phyloP scores from a whole-genome alignment of 2,797 vertebrate species.

The Pipistrellus nathusii region DNA sequence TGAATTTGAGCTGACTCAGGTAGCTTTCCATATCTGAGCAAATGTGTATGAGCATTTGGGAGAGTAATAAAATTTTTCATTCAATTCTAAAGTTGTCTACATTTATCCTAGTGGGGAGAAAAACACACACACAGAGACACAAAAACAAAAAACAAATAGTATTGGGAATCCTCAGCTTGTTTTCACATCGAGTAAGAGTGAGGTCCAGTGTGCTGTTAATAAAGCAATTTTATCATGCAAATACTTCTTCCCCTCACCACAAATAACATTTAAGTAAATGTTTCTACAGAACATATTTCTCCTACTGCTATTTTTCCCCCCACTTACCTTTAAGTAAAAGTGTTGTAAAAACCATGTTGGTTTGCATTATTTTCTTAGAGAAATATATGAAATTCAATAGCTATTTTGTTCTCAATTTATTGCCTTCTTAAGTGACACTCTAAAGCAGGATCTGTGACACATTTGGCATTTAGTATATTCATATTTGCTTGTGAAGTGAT shows the following conservation, averaged over 20 bases:
- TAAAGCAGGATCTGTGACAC: neutral
- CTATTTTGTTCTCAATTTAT: conserved; percentile 44
- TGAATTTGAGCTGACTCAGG: conserved; percentile 6
- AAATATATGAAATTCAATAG: conserved; percentile 44
- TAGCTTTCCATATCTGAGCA: conserved; percentile 9
- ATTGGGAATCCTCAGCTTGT: conserved; percentile 32
- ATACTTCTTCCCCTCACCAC: neutral
- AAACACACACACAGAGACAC: neutral
- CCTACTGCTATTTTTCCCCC: conserved; percentile 22
- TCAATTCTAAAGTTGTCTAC: conserved; percentile 45
- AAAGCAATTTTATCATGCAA: conserved; percentile 46
- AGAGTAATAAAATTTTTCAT: neutral
- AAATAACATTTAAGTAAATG: conserved; percentile 44
- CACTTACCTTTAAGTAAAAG: conserved; percentile 34
- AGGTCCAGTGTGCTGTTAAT: conserved; percentile 33
- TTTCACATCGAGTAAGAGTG: neutral
- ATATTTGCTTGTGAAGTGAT: neutral
- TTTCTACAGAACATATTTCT: conserved; percentile 53
- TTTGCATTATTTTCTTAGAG: conserved; percentile 56
- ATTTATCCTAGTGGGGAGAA: neutral
- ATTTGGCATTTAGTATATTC: conserved; percentile 11
- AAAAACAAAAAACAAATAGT: conserved; percentile 27
- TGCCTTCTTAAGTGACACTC: conserved; percentile 27
- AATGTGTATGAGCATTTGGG: neutral
- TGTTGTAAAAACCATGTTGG: conserved; percentile 8